A percentile compares a stretch with the other conserved stretches of the same genome.
Evolutionary conservation across 1,140 invertebrate species (phyloP).

Genomic region (Bursaphelenchus mucronatus): DNA sequence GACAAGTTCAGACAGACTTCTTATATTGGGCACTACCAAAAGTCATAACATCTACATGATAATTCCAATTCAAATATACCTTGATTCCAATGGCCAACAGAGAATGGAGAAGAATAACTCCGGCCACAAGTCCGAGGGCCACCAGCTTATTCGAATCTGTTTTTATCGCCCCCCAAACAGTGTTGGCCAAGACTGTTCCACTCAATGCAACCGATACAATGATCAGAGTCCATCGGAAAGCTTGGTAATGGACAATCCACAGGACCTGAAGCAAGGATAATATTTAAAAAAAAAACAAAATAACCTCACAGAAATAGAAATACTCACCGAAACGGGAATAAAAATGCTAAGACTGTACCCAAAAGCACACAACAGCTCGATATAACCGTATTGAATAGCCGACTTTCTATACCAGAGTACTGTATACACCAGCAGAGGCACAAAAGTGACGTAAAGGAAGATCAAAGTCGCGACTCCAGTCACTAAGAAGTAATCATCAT

Average conservation of each 20-base stretch:
- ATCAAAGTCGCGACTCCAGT: constrained; percentile 83
- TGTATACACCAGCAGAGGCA: constrained; percentile 77
- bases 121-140: constrained; percentile 36
- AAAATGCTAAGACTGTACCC: constrained; percentile 90
- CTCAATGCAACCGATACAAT: constrained; percentile 74
- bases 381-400: constrained; percentile 69
- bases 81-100: constrained; percentile 41
- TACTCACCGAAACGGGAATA: constrained; percentile 75
- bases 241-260: constrained; percentile 76
- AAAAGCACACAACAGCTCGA: constrained; percentile 81
- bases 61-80: constrained; percentile 3
- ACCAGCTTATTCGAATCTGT: constrained; percentile 62
- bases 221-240: constrained; percentile 81
- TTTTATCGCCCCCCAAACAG: constrained; percentile 74
- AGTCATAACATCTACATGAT: neutral
- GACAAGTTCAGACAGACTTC: neutral
- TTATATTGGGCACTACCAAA: neutral
- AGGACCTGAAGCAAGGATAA: constrained; percentile 66
- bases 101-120: constrained; percentile 35
- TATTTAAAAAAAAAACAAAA: neutral
- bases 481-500: constrained; percentile 63
- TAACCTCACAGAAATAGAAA: constrained; percentile 6
- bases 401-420: constrained; percentile 75
- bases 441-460: constrained; percentile 78
- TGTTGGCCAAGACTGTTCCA: constrained; percentile 76